These are phyloP conservation scores for Tychaedon coryphoeus DNA, from an alignment of 2,113 vertebrate species.

Conservation along the genomic window DNA sequence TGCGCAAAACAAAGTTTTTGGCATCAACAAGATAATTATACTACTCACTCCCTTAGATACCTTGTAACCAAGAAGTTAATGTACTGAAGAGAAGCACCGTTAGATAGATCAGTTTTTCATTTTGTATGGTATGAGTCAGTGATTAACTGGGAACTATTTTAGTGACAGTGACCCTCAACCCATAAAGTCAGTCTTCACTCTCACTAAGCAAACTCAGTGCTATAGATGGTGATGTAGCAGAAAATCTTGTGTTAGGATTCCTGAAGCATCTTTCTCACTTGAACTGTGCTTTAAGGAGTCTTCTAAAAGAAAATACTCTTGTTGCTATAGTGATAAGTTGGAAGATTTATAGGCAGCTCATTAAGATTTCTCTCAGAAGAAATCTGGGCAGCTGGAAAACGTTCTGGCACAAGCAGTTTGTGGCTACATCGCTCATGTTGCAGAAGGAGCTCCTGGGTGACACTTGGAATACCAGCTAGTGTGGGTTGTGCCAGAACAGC, in stretches of 20 bases:
- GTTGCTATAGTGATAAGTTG: neutral
- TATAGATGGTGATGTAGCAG: neutral
- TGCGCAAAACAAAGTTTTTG: neutral
- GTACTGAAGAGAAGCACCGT: neutral
- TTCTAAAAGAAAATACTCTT: neutral
- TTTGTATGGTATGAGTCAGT: neutral
- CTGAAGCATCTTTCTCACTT: neutral
- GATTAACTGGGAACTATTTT: neutral
- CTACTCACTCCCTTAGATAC: neutral
- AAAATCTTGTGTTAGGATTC: neutral
- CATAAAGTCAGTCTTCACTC: neutral
- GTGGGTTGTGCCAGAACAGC: neutral
- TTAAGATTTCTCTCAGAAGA: neutral
- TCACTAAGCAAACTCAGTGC: neutral
- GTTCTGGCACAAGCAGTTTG: neutral
- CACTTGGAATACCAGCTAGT: neutral
- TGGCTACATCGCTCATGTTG: rapidly evolving
- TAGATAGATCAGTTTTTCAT: neutral
- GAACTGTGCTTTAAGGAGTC: neutral
- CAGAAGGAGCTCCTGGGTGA: neutral
- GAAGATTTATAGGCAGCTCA: neutral
- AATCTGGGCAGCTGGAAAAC: neutral
- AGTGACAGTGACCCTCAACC: neutral
- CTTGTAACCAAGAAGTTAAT: neutral
- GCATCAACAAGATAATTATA: neutral